phyloP scores from a whole-genome alignment of 2,113 vertebrate genomes.

The Bolborhynchus lineola region DNA sequence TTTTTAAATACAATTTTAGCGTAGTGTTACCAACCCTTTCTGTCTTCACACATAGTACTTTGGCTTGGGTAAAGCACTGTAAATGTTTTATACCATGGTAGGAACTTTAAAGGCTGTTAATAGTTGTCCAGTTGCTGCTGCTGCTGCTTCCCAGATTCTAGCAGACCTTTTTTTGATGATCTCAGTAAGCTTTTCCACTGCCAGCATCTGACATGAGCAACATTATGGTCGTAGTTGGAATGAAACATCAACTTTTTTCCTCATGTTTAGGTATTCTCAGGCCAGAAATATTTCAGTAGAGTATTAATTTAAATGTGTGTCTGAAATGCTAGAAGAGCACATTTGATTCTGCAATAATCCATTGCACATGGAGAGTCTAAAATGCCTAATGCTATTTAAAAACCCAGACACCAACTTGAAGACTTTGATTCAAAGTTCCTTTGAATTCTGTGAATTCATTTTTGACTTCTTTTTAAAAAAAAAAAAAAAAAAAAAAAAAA shows the following conservation, averaged over 20 bases:
- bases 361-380: neutral
- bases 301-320: neutral
- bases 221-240: neutral
- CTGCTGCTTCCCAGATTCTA: neutral
- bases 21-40: neutral
- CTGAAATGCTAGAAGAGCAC: neutral
- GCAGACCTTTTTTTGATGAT: neutral
- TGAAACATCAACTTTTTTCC: neutral
- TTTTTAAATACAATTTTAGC: neutral
- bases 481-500: neutral
- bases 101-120: neutral
- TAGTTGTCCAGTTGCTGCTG: neutral
- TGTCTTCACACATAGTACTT: neutral
- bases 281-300: neutral
- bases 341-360: neutral
- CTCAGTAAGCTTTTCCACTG: neutral
- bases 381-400: neutral
- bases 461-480: neutral
- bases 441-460: neutral
- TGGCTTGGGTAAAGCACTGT: neutral
- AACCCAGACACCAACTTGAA: neutral
- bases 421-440: neutral
- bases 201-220: neutral
- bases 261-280: neutral
- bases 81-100: neutral